These are phyloP conservation scores for Phycodurus eques DNA, from an alignment of 2,113 vertebrate genomes.

Conservation along the genomic window DNA sequence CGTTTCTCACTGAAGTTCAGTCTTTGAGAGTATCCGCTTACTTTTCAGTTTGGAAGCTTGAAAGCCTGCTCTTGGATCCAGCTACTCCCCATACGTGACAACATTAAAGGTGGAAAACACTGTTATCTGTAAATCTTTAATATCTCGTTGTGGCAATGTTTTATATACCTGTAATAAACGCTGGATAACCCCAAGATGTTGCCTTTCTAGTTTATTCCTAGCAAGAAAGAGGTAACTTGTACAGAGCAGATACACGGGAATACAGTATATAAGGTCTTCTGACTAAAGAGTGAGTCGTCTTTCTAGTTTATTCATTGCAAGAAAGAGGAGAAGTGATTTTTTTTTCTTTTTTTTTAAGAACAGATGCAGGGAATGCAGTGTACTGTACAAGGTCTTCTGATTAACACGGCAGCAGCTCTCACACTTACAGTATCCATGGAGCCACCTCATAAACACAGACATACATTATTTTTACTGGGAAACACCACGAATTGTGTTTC, in stretches of 20 bases:
- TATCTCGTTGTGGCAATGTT: neutral
- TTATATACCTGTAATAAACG: neutral
- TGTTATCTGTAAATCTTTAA: neutral
- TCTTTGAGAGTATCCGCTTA: conserved; percentile 45
- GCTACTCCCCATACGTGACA: too few species aligned
- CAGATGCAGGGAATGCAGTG: neutral
- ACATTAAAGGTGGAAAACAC: neutral
- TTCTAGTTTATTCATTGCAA: too few species aligned
- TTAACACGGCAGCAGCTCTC: too few species aligned
- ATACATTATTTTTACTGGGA: neutral
- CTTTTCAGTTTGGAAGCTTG: conserved; percentile 30
- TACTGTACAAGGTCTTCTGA: neutral
- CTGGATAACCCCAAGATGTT: neutral
- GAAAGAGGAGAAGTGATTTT: too few species aligned
- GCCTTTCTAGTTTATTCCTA: neutral
- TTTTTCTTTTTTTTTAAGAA: neutral
- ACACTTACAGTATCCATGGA: neutral
- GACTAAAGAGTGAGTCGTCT: too few species aligned
- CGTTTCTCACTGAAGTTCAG: conserved; percentile 16
- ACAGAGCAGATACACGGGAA: too few species aligned
- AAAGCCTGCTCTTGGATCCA: too few species aligned
- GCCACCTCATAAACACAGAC: neutral
- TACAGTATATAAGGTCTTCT: neutral
- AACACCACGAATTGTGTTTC: neutral
- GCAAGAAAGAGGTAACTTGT: neutral